Conservation (phyloP, 2,888 invertebrate genomes). For the Copidosoma aretas region DNA sequence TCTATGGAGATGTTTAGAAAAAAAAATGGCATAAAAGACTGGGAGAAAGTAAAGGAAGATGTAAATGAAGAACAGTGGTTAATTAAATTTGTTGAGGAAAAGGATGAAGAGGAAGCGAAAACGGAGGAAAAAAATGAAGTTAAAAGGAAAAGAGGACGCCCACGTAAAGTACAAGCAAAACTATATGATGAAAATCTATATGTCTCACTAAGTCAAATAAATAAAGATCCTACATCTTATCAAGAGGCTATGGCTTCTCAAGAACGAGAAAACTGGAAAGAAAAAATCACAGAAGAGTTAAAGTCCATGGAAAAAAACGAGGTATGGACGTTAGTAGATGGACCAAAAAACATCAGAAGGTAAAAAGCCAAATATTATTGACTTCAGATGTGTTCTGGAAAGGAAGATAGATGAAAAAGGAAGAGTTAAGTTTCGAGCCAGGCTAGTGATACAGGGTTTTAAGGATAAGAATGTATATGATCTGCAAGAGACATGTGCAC, state of each 20-base stretch:
- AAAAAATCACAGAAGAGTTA: conserved; percentile 28
- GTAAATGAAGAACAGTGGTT: background rate
- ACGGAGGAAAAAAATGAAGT: background rate
- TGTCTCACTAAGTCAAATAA: conserved; percentile 3
- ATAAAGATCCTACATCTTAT: conserved; percentile 14
- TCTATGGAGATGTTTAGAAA: background rate
- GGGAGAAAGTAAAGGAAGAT: too few species aligned
- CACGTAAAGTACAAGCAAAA: background rate
- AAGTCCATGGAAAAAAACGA: conserved; percentile 29
- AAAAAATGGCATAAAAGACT: too few species aligned
- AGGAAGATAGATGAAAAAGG: conserved; percentile 21
- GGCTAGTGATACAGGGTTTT: conserved; percentile 32
- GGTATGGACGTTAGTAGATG: conserved; percentile 32
- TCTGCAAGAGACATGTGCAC: conserved; percentile 7
- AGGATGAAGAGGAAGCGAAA: background rate
- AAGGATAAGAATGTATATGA: conserved; percentile 25
- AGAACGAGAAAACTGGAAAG: conserved; percentile 12
- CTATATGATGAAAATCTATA: background rate
- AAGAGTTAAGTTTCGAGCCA: conserved; percentile 18
- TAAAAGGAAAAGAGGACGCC: background rate
- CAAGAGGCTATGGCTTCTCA: conserved; percentile 16
- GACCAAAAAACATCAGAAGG: conserved; percentile 23
- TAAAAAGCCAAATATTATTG: conserved; percentile 21
- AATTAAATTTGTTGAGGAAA: background rate
- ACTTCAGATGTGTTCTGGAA: conserved; percentile 38